Evolutionary conservation across 1,140 invertebrate species (phyloP).

Genomic region (Brachystomella parvula): DNA sequence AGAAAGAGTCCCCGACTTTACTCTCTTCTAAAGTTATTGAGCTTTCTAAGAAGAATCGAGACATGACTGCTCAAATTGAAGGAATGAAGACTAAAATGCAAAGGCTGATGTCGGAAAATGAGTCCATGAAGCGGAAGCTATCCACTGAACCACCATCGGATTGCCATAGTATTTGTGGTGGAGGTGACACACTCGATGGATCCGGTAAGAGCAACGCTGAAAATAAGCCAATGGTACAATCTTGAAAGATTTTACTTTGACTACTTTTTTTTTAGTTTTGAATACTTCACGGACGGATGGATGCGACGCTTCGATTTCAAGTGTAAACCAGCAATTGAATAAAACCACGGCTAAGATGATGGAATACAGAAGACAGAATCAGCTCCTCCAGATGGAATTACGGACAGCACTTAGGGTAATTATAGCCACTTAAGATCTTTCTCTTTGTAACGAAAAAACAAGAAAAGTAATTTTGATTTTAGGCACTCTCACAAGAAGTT

Average conservation of each 20-base stretch:
- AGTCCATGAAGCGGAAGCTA: slow-evolving; percentile 8
- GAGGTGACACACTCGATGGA: not conserved
- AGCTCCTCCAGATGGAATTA: slow-evolving; percentile 29
- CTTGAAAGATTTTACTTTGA: not conserved
- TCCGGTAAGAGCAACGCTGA: not conserved
- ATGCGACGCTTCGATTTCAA: not conserved
- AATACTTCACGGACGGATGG: not conserved
- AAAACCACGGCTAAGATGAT: slow-evolving; percentile 29
- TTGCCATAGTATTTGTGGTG: not conserved
- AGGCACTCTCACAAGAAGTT: slow-evolving; percentile 24
- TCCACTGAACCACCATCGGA: not conserved
- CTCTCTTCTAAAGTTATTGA: slow-evolving; percentile 30
- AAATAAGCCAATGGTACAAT: too few species aligned
- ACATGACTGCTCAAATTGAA: slow-evolving; percentile 30
- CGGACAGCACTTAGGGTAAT: slow-evolving; percentile 22
- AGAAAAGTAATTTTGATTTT: not conserved
- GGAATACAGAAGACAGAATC: slow-evolving; percentile 30
- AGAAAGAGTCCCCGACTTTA: not conserved
- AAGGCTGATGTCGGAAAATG: slow-evolving; percentile 25
- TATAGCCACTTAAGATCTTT: not conserved
- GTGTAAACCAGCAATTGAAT: slow-evolving; percentile 16
- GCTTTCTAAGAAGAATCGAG: slow-evolving; percentile 29
- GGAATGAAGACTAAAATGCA: slow-evolving; percentile 31
- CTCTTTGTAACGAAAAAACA: not conserved
- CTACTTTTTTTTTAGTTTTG: not conserved